A percentile compares a stretch with the other conserved stretches of the same genome.
phyloP scores from a whole-genome alignment of 2,113 vertebrate species.

The Brachirus orientalis region DNA sequence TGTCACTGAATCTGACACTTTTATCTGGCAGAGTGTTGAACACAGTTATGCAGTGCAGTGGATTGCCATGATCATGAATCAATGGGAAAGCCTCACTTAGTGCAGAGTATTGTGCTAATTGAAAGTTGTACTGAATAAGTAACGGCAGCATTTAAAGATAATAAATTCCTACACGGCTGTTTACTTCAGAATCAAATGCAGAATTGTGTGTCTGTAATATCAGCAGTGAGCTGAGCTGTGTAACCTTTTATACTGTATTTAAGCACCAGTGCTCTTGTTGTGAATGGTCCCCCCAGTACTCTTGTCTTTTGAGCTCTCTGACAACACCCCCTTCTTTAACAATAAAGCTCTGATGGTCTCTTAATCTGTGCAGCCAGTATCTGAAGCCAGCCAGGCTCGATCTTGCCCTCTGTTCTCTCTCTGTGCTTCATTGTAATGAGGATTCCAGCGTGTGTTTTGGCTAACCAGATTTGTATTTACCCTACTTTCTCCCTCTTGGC shows the following conservation, averaged over 20 bases:
- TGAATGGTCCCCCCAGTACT: slow-evolving; percentile 41
- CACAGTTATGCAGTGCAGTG: slow-evolving; percentile 7
- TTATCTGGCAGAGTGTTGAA: slow-evolving; percentile 10
- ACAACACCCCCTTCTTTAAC: slow-evolving; percentile 46
- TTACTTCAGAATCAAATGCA: slow-evolving; percentile 39
- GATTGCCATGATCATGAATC: slow-evolving; percentile 16
- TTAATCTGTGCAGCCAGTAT: slow-evolving; percentile 58
- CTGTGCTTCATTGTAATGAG: slow-evolving; percentile 48
- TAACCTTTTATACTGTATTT: slow-evolving; percentile 16
- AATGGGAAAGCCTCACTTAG: slow-evolving; percentile 26
- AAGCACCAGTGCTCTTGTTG: slow-evolving; percentile 18
- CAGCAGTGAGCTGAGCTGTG: slow-evolving; percentile 30
- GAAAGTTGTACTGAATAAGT: slow-evolving; percentile 39
- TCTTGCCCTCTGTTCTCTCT: slow-evolving; percentile 26
- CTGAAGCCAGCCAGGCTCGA: slow-evolving; percentile 42
- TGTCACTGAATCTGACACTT: slow-evolving; percentile 34
- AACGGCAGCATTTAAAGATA: slow-evolving; percentile 36
- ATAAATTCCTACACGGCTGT: slow-evolving; percentile 33
- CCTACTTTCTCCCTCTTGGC: slow-evolving; percentile 59
- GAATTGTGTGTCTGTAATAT: slow-evolving; percentile 30
- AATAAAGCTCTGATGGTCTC: slow-evolving; percentile 46
- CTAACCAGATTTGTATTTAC: slow-evolving; percentile 71
- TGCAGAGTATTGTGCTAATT: slow-evolving; percentile 29
- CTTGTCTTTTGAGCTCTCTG: background rate
- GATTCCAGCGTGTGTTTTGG: slow-evolving; percentile 62